These are phyloP conservation scores for Acanthosepion esculentum DNA, from an alignment of 2,888 invertebrate species.

Conservation along the genomic window DNA sequence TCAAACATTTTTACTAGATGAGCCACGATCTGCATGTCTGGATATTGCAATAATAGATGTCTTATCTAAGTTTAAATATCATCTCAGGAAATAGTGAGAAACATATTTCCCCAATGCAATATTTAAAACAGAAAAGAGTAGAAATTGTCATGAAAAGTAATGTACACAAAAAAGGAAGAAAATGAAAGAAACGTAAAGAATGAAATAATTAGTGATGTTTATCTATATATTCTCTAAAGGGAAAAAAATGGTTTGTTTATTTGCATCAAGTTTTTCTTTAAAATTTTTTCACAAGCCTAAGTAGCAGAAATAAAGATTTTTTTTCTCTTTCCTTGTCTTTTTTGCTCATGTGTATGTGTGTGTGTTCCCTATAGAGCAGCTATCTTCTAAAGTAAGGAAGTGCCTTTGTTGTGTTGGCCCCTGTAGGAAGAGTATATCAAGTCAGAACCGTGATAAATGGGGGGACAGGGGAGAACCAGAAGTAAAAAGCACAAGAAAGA, in stretches of 20 bases:
- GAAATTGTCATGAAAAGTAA: conserved; percentile 33
- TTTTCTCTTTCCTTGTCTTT: background rate
- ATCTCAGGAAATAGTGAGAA: background rate
- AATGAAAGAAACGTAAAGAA: background rate
- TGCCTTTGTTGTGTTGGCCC: conserved; percentile 33
- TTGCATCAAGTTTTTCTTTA: background rate
- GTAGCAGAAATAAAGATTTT: conserved; percentile 6
- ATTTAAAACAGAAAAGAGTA: conserved; percentile 22
- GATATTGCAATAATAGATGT: background rate
- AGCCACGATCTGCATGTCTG: background rate
- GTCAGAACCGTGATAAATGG: background rate
- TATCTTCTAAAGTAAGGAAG: conserved; percentile 33
- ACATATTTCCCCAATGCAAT: conserved; percentile 3
- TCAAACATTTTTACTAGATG: background rate
- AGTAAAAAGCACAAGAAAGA: background rate
- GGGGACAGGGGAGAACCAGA: background rate
- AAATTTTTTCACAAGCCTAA: background rate
- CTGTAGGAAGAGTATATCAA: conserved; percentile 33
- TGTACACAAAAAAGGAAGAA: background rate
- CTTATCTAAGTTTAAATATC: conserved; percentile 33
- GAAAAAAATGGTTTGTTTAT: conserved; percentile 33
- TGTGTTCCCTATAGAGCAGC: conserved; percentile 3
- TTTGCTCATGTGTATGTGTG: background rate
- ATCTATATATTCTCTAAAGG: background rate
- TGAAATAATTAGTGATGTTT: conserved; percentile 33